Percentiles rank a stretch among this genome's conserved stretches.
These are phyloP conservation scores for Xiphophorus couchianus DNA, from an alignment of 2,113 vertebrate species.

Conservation along the genomic window DNA sequence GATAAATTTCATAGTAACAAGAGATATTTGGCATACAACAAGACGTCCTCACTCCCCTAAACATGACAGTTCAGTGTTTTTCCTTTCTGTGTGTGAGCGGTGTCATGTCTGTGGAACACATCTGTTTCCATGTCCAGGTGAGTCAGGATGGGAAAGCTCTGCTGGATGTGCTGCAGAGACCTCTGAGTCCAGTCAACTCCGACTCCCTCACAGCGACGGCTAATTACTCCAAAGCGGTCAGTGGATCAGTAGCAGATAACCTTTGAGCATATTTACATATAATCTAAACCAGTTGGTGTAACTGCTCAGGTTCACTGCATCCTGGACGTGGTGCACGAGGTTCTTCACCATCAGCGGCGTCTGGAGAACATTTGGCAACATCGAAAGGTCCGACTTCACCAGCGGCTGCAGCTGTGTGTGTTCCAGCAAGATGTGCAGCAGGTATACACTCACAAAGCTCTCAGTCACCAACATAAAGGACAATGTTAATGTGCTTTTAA, in stretches of 20 bases:
- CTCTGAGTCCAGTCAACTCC: slow-evolving; percentile 92
- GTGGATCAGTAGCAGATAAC: background rate
- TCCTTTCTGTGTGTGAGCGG: no score
- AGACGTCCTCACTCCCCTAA: no score
- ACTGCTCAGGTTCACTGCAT: slow-evolving; percentile 87
- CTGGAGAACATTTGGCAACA: slow-evolving; percentile 98
- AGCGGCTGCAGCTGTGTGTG: slow-evolving; percentile 96
- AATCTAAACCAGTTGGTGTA: background rate
- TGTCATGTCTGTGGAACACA: no score
- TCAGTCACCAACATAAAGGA: background rate
- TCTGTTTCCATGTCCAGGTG: slow-evolving; percentile 80
- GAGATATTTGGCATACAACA: no score
- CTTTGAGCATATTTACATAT: accelerated
- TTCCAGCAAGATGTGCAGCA: slow-evolving; percentile 99
- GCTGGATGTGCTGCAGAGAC: slow-evolving; percentile 94
- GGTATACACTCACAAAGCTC: slow-evolving; percentile 72
- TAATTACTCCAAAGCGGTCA: slow-evolving; percentile 96
- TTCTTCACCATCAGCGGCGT: slow-evolving; percentile 94
- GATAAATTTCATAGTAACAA: no score
- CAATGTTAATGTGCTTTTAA: background rate
- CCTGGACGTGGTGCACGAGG: slow-evolving; percentile 95
- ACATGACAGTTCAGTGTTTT: no score
- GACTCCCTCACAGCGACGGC: slow-evolving; percentile 97
- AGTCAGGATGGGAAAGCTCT: slow-evolving; percentile 98
- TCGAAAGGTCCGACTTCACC: slow-evolving; percentile 95